phyloP scores from a whole-genome alignment of 2,797 vertebrate genomes.

The Pangasius mekongensis region DNA sequence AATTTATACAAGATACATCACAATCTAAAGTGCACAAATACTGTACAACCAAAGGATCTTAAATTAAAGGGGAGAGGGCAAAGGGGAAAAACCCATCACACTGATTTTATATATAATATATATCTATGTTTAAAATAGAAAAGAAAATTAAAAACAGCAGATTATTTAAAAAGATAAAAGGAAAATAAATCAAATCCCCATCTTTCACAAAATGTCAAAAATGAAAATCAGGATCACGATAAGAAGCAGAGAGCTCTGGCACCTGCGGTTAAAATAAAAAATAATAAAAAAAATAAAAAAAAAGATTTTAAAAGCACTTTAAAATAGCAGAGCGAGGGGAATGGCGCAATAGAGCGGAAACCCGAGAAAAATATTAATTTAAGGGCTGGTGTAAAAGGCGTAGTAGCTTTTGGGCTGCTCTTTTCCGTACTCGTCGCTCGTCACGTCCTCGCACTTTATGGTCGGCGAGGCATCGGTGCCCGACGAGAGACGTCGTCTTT shows the following conservation, averaged over 20 bases:
- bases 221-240: conserved; percentile 55
- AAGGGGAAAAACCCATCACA: conserved; percentile 61
- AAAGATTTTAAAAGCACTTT: conserved; percentile 54
- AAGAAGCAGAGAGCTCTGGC: conserved; percentile 86
- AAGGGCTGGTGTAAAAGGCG: conserved; percentile 95
- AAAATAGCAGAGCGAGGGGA: conserved; percentile 30
- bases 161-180: conserved; percentile 70
- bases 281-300: conserved; percentile 41
- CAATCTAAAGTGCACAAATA: conserved; percentile 86
- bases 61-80: conserved; percentile 75
- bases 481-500: conserved; percentile 93
- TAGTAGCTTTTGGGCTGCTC: conserved; percentile 98
- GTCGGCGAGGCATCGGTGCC: conserved; percentile 96
- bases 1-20: conserved; percentile 86
- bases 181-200: conserved; percentile 30
- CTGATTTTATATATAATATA: conserved; percentile 60
- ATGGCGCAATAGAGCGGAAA: background rate
- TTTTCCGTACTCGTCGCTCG: conserved; percentile 92
- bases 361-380: conserved; percentile 55
- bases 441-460: conserved; percentile 98
- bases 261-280: conserved; percentile 83
- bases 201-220: conserved; percentile 52
- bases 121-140: conserved; percentile 58
- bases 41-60: conserved; percentile 82
- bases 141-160: conserved; percentile 63